Base-by-base conservation (phyloP, 2,797 vertebrate species). In the Ispidina lecontei region DNA sequence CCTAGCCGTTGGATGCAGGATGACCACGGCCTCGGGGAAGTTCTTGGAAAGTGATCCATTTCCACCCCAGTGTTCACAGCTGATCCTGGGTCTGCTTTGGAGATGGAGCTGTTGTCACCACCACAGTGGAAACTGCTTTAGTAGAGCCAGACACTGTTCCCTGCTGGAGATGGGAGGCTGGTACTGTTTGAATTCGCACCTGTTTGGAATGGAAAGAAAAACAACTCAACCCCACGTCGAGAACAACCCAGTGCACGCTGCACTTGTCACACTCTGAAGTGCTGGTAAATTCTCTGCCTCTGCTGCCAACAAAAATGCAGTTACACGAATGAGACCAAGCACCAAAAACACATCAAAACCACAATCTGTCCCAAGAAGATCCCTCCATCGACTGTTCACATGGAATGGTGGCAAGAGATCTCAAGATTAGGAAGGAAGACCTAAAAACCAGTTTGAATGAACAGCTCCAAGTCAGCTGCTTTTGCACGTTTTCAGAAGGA, bases 101-200 rank as follows among this genome's bases (percentile, higher is more conserved):
- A 28, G 99, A 99, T 4, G 99, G 98, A 49, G 99, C 98, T 19
- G 99, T 99, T 31, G 99, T 99, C 91, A 99, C 99, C 7, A 99
- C 99, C 22, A 99, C 99, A 3, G 99, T 99, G 67, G 99, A 99
- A 43, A 99, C 98, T 0, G 99, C 98, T 96, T 99, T 99, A 9
- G 98, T 98, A 39, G 99, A 98, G 59, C 98, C 97, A 18, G 98
- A 95, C 4, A 98, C 98, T 12, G 99, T 98, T 94, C 98, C 98
- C 92, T 99, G 98, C 89, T 99, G 99, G 31, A 99, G 98, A 90
- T 99, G 99, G 91, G 99, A 98, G 1, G 99, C 98, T 1, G 98
- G 99, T 20, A 99, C 98, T 0, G 99, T 99, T 95, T 99, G 99
- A 96, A 99, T 99, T 58, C 99, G 98, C 52, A 99, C 99, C 99